Base-by-base conservation (phyloP, 2,888 invertebrate genomes). In the Uropetala carovei region DNA sequence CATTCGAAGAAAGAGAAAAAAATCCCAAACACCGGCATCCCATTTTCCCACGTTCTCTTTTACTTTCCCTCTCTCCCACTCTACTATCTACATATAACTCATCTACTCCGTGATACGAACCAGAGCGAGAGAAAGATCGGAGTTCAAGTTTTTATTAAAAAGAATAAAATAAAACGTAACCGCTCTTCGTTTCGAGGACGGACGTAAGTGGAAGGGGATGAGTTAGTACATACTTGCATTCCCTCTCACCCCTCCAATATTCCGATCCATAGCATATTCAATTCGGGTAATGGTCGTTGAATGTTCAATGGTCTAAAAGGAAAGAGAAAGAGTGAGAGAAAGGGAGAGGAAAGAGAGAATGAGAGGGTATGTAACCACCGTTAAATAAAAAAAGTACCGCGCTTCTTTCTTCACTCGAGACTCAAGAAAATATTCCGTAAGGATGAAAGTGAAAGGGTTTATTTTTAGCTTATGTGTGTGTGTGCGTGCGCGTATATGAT, bases 201-300 rank as follows among this genome's bases (percentile, higher is more conserved):
- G 64, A 43, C 64, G 64, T 16, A 7, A 64, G 0, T 10, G 27
- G 75, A n/a, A 5, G 43, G 43, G 43, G 43, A 43, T 43, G 43
- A 43, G 43, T 1, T 43, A 68, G 22, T 64, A 64, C n/a, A n/a
- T n/a, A n/a, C 22, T 22, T 68, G 68, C 43, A 43, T 1, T 43
- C 5, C 68, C 75, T 14, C 27, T 27, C 75, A 27, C 27, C 22
- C 22, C 75, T 75, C 75, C 22, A 13, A 27, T 27, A 75, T 75
- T 75, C 18, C 22, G 22, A 75, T 75, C 75, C 22, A 75, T 13
- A 75, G 22, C 75, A 27, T 75, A 75, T 75, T 75, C 75, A 75
- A 75, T 75, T 75, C 75, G 27, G 75, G 75, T 75, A 75, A 75
- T 75, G 75, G 75, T 75, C 75, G 75, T 75, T 75, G 75, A 75